Evolutionary conservation across 2,888 invertebrate species (phyloP).

Genomic region (Gisinianus flammeolus): DNA sequence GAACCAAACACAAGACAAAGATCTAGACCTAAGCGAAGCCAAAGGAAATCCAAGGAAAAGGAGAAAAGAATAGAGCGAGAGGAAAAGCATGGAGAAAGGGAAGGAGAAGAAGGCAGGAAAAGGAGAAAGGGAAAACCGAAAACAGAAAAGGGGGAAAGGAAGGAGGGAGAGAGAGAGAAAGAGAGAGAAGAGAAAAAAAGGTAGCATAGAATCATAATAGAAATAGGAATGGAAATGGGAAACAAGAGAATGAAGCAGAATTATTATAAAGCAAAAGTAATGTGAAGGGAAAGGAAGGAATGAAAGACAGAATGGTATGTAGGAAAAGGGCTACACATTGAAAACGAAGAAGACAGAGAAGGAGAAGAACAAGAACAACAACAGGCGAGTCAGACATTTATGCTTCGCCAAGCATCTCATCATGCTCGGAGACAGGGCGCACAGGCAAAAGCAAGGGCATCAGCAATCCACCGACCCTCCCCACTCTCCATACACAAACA

Average conservation of each 20-base stretch:
- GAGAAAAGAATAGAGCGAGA: background rate
- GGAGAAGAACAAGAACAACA: constrained; percentile 5
- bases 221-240: too few species aligned
- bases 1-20: background rate
- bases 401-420: constrained; percentile 48
- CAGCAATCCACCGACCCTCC: background rate
- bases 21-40: background rate
- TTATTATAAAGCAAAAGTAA: background rate
- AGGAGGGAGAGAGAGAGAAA: background rate
- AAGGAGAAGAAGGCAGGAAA: constrained; percentile 14
- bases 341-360: too few species aligned
- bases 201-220: background rate
- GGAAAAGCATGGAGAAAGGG: background rate
- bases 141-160: too few species aligned
- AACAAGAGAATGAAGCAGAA: constrained; percentile 1
- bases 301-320: background rate
- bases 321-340: background rate
- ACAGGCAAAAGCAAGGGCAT: constrained; percentile 3
- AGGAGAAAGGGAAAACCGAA: background rate
- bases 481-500: background rate
- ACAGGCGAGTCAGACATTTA: constrained; percentile 39
- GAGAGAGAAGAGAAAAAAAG: too few species aligned
- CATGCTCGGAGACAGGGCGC: constrained; percentile 29
- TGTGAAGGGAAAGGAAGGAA: background rate
- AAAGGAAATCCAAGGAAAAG: background rate